Percentiles rank a stretch among this genome's conserved stretches.
phyloP scores from a whole-genome alignment of 2,888 invertebrate species.

The Papilio protenor region DNA sequence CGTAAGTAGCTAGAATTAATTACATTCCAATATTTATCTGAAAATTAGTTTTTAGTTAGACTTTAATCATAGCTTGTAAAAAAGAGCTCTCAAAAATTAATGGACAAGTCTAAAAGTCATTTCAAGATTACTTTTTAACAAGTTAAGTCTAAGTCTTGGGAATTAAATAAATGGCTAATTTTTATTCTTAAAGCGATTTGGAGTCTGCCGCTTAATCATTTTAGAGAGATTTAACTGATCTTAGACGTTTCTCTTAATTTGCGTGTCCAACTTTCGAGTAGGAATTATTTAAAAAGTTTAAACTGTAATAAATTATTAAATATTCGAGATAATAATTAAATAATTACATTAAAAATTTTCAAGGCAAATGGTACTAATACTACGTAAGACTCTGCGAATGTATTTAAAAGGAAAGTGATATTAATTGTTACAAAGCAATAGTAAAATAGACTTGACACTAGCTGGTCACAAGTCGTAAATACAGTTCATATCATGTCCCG shows the following conservation, averaged over 20 bases:
- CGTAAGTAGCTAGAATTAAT: too few species aligned
- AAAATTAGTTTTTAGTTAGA: too few species aligned
- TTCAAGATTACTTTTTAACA: slow-evolving; percentile 25
- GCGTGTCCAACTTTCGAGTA: slow-evolving; percentile 11
- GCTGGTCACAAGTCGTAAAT: too few species aligned
- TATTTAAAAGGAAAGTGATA: too few species aligned
- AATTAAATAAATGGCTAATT: slow-evolving; percentile 37
- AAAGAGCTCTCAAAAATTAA: too few species aligned
- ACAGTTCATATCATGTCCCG: not conserved
- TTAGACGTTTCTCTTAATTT: slow-evolving; percentile 29
- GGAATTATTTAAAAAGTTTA: slow-evolving; percentile 9
- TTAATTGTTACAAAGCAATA: too few species aligned
- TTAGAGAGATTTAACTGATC: slow-evolving; percentile 28
- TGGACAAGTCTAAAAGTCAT: not conserved
- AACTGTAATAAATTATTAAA: slow-evolving; percentile 2
- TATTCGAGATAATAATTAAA: not conserved
- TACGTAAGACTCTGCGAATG: too few species aligned
- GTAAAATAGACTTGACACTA: too few species aligned
- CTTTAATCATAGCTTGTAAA: too few species aligned
- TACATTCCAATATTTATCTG: too few species aligned
- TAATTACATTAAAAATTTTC: too few species aligned
- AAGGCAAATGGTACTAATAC: too few species aligned
- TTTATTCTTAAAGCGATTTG: slow-evolving; percentile 28
- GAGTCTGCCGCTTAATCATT: slow-evolving; percentile 32
- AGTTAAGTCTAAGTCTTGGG: slow-evolving; percentile 27